Evolutionary conservation across 1,140 invertebrate species (phyloP).

Genomic region (Diorhabda elongata): DNA sequence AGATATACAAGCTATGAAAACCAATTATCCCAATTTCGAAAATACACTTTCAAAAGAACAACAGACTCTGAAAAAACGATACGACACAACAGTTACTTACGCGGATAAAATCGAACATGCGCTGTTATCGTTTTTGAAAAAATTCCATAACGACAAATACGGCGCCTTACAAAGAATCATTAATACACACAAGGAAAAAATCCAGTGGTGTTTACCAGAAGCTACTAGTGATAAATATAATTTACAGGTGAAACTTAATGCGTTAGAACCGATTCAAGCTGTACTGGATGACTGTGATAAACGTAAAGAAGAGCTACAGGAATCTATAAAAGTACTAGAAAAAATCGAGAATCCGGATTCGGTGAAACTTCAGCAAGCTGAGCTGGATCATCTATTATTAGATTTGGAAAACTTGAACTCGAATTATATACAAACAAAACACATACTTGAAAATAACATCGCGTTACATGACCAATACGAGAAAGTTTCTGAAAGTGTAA

Average conservation of each 20-base stretch:
- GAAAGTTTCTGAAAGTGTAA: constrained; percentile 66
- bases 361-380: constrained; percentile 58
- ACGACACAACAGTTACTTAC: constrained; percentile 67
- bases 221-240: constrained; percentile 84
- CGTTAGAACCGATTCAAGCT: constrained; percentile 71
- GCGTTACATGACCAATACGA: constrained; percentile 80
- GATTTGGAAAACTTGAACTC: constrained; percentile 67
- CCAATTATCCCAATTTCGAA: constrained; percentile 76
- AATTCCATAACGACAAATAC: constrained; percentile 82
- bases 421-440: constrained; percentile 65
- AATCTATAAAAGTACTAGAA: constrained; percentile 62
- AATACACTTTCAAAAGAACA: constrained; percentile 75
- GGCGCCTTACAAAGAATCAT: constrained; percentile 75
- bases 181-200: constrained; percentile 77
- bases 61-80: constrained; percentile 70
- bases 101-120: constrained; percentile 78
- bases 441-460: constrained; percentile 67
- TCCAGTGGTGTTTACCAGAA: constrained; percentile 88
- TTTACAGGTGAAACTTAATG: constrained; percentile 84
- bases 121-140: constrained; percentile 76
- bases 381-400: constrained; percentile 60
- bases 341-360: constrained; percentile 65
- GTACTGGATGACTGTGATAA: constrained; percentile 66
- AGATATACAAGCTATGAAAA: constrained; percentile 66
- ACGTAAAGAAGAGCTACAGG: constrained; percentile 62